These are phyloP conservation scores for Rhaphigaster nebulosa DNA, from an alignment of 2,888 invertebrate species.

Conservation along the genomic window DNA sequence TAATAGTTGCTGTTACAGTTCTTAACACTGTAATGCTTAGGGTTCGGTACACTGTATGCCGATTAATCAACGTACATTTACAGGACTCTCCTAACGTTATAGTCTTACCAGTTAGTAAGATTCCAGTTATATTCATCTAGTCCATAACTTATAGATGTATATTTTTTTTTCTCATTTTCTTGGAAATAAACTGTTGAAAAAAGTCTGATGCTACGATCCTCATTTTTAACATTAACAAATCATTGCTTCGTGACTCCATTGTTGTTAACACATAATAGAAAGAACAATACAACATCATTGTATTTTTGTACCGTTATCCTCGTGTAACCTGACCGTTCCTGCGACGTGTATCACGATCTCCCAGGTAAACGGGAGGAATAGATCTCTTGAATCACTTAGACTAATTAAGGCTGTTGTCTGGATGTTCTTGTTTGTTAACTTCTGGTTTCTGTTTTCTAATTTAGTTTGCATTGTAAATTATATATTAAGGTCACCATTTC, in stretches of 20 bases:
- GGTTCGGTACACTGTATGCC: no score
- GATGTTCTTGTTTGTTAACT: not conserved
- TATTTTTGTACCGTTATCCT: not conserved
- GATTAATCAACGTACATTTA: no score
- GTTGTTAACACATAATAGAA: not conserved
- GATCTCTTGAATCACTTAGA: not conserved
- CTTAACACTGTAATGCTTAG: no score
- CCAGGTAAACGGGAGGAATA: not conserved
- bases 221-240: not conserved
- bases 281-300: not conserved
- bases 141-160: no score
- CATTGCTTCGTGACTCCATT: constrained; percentile 7
- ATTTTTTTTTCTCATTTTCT: no score
- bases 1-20: no score
- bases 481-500: not conserved
- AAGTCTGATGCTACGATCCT: not conserved
- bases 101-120: no score
- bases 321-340: not conserved
- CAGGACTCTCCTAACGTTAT: no score
- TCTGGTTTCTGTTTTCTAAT: not conserved
- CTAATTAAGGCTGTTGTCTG: not conserved
- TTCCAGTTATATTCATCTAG: no score
- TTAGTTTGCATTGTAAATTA: not conserved
- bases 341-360: not conserved
- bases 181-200: not conserved